phyloP scores from a whole-genome alignment of 2,797 vertebrate species.

The Trachurus trachurus region DNA sequence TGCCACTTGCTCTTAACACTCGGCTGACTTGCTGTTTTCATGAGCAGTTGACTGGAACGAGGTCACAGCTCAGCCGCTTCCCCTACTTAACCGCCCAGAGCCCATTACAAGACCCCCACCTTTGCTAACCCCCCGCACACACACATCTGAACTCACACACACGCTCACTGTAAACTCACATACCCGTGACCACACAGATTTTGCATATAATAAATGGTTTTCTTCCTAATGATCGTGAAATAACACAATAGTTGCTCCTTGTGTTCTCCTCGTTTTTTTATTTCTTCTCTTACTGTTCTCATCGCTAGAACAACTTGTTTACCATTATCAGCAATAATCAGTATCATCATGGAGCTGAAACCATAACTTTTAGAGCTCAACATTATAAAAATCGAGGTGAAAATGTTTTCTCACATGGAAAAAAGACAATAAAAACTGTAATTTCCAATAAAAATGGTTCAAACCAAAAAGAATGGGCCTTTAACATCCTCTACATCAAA shows the following conservation, averaged over 20 bases:
- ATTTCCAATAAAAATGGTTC: slow-evolving; percentile 15
- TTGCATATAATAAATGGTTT: background rate
- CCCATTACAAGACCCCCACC: slow-evolving; percentile 36
- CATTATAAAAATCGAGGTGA: slow-evolving; percentile 15
- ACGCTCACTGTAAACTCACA: background rate
- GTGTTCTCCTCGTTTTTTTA: background rate
- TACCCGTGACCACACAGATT: background rate
- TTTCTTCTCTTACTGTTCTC: background rate
- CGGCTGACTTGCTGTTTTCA: slow-evolving; percentile 77
- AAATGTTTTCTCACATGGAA: background rate
- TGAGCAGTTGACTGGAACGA: slow-evolving; percentile 81
- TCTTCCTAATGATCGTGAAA: background rate
- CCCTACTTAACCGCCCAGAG: slow-evolving; percentile 62
- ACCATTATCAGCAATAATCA: background rate
- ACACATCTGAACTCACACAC: background rate
- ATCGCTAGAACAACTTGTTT: slow-evolving; percentile 4
- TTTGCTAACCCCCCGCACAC: slow-evolving; percentile 3
- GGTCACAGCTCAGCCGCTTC: slow-evolving; percentile 59
- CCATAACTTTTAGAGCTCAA: background rate
- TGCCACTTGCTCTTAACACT: slow-evolving; percentile 85
- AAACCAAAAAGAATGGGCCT: slow-evolving; percentile 48
- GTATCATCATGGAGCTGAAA: slow-evolving; percentile 1
- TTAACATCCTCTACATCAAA: slow-evolving; percentile 62
- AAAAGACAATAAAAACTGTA: background rate
- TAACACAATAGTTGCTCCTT: too few species aligned